phyloP scores from a whole-genome alignment of 2,888 invertebrate species.

The Stenodema calcarata region DNA sequence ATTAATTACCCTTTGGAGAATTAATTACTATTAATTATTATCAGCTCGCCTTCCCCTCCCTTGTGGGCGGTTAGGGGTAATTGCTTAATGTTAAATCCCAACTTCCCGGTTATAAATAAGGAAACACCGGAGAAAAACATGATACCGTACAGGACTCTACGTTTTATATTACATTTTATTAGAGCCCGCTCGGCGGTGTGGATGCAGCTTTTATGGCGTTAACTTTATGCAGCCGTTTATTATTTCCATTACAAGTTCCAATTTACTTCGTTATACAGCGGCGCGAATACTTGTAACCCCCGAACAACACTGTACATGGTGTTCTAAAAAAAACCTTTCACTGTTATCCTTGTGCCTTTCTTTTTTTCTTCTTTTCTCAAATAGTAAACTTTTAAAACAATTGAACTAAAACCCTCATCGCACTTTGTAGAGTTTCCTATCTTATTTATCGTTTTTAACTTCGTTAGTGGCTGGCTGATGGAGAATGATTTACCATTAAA shows the following conservation, averaged over 20 bases:
- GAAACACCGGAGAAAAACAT: background rate
- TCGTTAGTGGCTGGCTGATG: too few relatives aligned
- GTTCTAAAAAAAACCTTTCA: too few relatives aligned
- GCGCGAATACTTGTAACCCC: too few relatives aligned
- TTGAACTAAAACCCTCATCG: too few relatives aligned
- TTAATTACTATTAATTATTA: constrained; percentile 37
- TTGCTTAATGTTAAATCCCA: constrained; percentile 38
- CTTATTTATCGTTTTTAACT: too few relatives aligned
- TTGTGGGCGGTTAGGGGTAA: background rate
- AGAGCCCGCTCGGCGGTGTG: background rate
- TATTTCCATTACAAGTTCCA: background rate
- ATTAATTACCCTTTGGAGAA: constrained; percentile 41
- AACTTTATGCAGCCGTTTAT: background rate
- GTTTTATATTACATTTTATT: background rate
- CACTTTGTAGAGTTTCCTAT: too few relatives aligned
- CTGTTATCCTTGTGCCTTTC: too few relatives aligned
- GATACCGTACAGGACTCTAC: background rate
- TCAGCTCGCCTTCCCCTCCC: background rate
- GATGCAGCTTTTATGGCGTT: background rate
- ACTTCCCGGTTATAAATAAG: constrained; percentile 43
- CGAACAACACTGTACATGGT: too few relatives aligned
- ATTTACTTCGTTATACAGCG: too few relatives aligned
- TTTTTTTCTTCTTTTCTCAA: too few relatives aligned
- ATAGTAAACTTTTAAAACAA: too few relatives aligned
- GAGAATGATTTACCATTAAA: too few relatives aligned